Evolutionary conservation across 2,113 vertebrate species (phyloP).

Genomic region (Python bivittatus): DNA sequence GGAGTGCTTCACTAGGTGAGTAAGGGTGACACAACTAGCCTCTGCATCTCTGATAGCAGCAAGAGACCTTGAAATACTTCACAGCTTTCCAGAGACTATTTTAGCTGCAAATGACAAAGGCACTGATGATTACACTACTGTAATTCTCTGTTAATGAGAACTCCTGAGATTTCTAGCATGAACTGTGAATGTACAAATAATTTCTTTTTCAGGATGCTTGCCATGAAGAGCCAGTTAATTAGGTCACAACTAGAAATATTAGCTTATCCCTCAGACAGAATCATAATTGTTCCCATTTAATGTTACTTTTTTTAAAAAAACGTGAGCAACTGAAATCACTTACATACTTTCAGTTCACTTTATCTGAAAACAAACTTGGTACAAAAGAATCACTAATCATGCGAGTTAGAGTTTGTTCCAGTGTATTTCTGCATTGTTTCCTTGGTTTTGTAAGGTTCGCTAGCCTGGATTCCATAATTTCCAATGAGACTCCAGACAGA

Average conservation of each 20-base stretch:
- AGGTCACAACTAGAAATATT: constrained; percentile 52
- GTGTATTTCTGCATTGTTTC: constrained; percentile 15
- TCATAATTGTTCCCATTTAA: constrained; percentile 47
- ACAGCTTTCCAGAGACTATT: constrained; percentile 38
- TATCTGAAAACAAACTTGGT: constrained; percentile 28
- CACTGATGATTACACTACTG: constrained; percentile 46
- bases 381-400: constrained; percentile 35
- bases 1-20: constrained; percentile 18
- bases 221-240: constrained; percentile 52
- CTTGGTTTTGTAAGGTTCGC: background rate
- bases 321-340: constrained; percentile 38
- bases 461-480: no score
- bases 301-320: constrained; percentile 35
- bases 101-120: constrained; percentile 61
- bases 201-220: constrained; percentile 46
- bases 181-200: constrained; percentile 52
- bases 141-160: constrained; percentile 65
- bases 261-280: constrained; percentile 35
- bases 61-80: constrained; percentile 49
- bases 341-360: constrained; percentile 37
- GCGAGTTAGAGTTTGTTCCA: constrained; percentile 1
- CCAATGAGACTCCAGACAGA: no score
- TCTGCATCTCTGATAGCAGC: constrained; percentile 46
- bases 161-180: constrained; percentile 56
- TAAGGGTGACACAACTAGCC: background rate